phyloP scores from a whole-genome alignment of 2,888 invertebrate species.

The Iphiclides podalirius region DNA sequence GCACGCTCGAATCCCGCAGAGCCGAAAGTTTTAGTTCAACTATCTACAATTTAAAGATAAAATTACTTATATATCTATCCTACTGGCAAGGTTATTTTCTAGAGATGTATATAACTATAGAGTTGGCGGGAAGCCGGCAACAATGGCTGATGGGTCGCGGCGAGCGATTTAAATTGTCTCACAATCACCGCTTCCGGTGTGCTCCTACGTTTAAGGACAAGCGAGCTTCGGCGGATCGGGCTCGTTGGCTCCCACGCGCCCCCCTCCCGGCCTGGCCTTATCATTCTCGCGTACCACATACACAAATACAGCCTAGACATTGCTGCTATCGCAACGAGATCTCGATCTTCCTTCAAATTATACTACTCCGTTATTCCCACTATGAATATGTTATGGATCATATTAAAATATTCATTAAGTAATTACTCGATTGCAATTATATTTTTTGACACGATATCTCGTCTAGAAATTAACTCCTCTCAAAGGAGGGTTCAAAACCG shows the following conservation, averaged over 20 bases:
- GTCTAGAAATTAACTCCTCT: no score
- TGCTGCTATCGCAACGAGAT: slow-evolving; percentile 33
- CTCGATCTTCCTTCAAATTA: slow-evolving; percentile 11
- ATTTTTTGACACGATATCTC: no score
- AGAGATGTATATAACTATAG: slow-evolving; percentile 9
- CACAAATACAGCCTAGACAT: slow-evolving; percentile 37
- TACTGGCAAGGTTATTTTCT: background rate
- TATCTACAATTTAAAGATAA: no score
- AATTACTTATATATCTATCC: no score
- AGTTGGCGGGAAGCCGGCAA: slow-evolving; percentile 53
- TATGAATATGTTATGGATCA: no score
- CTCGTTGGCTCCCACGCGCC: slow-evolving; percentile 34
- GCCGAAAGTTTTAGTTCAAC: no score
- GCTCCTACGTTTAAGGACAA: slow-evolving; percentile 43
- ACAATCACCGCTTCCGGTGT: slow-evolving; percentile 67
- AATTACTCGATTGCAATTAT: no score
- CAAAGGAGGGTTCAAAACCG: no score
- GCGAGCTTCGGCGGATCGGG: slow-evolving; percentile 35
- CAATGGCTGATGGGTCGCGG: slow-evolving; percentile 53
- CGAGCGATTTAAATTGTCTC: slow-evolving; percentile 71
- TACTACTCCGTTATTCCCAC: no score
- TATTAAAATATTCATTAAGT: no score
- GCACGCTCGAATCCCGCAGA: no score
- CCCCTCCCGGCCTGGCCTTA: slow-evolving; percentile 26
- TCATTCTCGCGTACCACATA: slow-evolving; percentile 31